Evolutionary conservation across 2,888 invertebrate genomes (phyloP), one percentile per base, ranked within the genome.

Genomic region (Spodoptera littoralis): DNA sequence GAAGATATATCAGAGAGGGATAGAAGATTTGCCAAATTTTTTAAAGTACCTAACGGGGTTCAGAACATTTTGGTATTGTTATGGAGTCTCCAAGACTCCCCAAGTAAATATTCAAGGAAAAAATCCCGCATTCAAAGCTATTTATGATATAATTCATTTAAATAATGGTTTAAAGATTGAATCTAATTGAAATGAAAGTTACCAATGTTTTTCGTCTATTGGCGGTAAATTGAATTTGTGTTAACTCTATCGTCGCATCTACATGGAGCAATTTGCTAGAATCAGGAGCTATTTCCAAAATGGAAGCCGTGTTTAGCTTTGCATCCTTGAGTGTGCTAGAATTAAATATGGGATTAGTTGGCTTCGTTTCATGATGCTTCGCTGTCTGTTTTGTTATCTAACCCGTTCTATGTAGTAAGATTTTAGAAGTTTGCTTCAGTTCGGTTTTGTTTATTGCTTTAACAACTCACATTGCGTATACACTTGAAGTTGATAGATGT

Each of bases 171-270:
- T 63, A 56, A 69, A 63, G 52, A 46, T 64, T 58, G 46, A 47
- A 70, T 57, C 71, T 57, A 75, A 73, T 73, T 59, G 66, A 36
- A 67, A 57, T 65, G 59, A 63, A 64, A 68, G 78, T 60, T 49
- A 50, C 60, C 49, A 66, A 69, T 61, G 65, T 64, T 72, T 77
- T 77, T 65, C 64, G 56, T 54, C 61, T 75, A 72, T 69, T 63
- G 65, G 68, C 59, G 58, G 63, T 65, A 78, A 78, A 78, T 77
- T 70, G 68, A 72, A 76, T 76, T 59, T 66, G 62, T 69, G 18
- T 18, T 18, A 18, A 54, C 67, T 60, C 66, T 76, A 64, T 72
- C 66, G 59, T 60, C 51, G 57, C 48, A 67, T 76, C 67, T 66
- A 9, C 36, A 36, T 8, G 50, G 60, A 61, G 67, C 72, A 24